Evolutionary conservation across 2,113 vertebrate species (phyloP).

Genomic region (Podocnemis expansa): DNA sequence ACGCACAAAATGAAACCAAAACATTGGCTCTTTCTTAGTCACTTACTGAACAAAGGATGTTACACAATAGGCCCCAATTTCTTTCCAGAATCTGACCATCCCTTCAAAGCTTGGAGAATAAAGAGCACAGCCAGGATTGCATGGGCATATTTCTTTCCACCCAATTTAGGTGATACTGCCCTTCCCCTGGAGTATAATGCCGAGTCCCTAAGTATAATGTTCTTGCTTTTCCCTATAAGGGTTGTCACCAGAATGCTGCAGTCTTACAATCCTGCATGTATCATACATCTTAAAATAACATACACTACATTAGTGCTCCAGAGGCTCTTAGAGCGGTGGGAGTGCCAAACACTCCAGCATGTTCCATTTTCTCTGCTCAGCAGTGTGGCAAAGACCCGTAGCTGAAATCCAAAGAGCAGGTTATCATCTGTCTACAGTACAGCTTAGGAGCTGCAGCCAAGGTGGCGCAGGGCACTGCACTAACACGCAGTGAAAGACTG

Average conservation of each 20-base stretch:
- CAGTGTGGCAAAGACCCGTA: background rate
- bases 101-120: background rate
- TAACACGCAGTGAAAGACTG: background rate
- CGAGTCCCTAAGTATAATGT: slow-evolving; percentile 2
- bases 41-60: background rate
- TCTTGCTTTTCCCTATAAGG: background rate
- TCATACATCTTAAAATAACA: slow-evolving; percentile 8
- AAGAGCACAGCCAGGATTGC: slow-evolving; percentile 19
- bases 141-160: slow-evolving; percentile 16
- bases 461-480: accelerated
- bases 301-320: background rate
- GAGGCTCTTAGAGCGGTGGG: background rate
- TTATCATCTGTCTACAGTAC: background rate
- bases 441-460: background rate
- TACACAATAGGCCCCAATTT: slow-evolving; percentile 24
- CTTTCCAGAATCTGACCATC: slow-evolving; percentile 11
- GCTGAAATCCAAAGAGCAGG: background rate
- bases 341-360: accelerated
- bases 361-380: background rate
- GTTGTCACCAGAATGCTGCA: background rate
- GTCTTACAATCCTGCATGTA: background rate
- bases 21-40: slow-evolving; percentile 33
- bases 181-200: background rate
- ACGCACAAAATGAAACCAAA: slow-evolving; percentile 38
- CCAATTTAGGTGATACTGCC: slow-evolving; percentile 32